Evolutionary conservation across 53 echinoderm and acorn worm species (phyloP).

Genomic region (Echinarachnius parma): DNA sequence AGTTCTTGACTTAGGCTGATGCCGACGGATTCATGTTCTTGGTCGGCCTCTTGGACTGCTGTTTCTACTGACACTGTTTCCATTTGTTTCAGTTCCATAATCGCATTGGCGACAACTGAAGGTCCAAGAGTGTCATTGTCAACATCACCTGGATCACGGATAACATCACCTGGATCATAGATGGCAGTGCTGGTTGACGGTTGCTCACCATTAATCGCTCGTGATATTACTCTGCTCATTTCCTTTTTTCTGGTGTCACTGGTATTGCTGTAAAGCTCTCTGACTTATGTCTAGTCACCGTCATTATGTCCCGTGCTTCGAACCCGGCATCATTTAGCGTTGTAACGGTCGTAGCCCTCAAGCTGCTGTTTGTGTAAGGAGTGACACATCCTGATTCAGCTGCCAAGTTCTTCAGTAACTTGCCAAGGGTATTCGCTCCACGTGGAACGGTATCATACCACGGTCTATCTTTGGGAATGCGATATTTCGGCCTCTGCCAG

Average conservation of each 20-base stretch:
- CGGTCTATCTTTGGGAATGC: not conserved
- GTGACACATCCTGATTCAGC: not conserved
- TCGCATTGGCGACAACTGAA: too few species aligned
- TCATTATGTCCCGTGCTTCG: constrained; percentile 6
- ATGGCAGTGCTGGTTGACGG: not conserved
- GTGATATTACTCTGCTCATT: not conserved
- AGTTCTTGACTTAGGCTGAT: too few species aligned
- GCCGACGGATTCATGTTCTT: too few species aligned
- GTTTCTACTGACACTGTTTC: too few species aligned
- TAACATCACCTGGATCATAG: not conserved
- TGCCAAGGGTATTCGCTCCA: constrained; percentile 6
- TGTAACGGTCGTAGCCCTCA: constrained; percentile 10
- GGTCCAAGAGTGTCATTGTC: too few species aligned
- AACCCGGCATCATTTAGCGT: constrained; percentile 15
- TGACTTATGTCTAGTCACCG: constrained; percentile 10
- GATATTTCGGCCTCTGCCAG: constrained; percentile 11
- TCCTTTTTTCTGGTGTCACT: constrained; percentile 6
- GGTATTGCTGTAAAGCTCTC: constrained; percentile 1
- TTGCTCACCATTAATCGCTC: not conserved
- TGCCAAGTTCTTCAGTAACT: constrained; percentile 5
- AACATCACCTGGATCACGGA: not conserved
- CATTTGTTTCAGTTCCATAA: too few species aligned
- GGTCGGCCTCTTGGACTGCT: too few species aligned
- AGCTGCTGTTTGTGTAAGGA: constrained; percentile 10
- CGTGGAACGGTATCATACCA: constrained; percentile 11